phyloP scores from a whole-genome alignment of 64 coral and sea anemone species.

The Pocillopora damicornis region DNA sequence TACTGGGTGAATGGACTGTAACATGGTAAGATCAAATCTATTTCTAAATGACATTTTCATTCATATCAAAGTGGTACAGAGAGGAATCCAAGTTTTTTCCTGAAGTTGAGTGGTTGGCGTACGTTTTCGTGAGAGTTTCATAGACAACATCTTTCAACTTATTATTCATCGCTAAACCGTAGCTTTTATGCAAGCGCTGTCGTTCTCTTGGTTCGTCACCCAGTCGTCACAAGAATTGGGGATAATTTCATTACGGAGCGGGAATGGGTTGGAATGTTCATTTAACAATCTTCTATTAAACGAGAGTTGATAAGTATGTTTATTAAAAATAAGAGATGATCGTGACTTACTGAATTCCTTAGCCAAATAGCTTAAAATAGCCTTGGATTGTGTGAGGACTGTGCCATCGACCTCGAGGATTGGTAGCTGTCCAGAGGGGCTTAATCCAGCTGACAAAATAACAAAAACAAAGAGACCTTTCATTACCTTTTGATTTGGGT shows the following conservation, averaged over 20 bases:
- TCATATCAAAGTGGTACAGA: background rate
- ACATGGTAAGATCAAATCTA: too few relatives aligned
- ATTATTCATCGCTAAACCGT: background rate
- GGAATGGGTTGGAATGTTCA: background rate
- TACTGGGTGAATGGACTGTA: too few relatives aligned
- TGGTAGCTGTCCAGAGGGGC: conserved; percentile 15
- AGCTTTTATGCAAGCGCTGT: background rate
- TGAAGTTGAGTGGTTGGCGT: background rate
- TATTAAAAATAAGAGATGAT: too few relatives aligned
- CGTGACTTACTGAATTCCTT: conserved; percentile 15
- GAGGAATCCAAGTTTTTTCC: too few relatives aligned
- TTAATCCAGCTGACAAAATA: conserved; percentile 15
- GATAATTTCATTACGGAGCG: background rate
- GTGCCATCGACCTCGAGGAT: conserved; percentile 3
- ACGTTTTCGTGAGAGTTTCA: background rate
- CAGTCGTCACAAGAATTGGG: background rate
- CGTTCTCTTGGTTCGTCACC: too few relatives aligned
- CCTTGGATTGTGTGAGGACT: conserved; percentile 19
- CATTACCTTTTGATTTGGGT: background rate
- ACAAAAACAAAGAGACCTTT: too few relatives aligned
- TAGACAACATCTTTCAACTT: background rate
- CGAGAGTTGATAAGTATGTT: too few relatives aligned
- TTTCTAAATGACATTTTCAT: background rate
- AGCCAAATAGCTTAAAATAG: conserved; percentile 25
- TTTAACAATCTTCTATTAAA: background rate